Evolutionary conservation across 2,113 vertebrate species (phyloP).

Genomic region (Siniperca chuatsi): DNA sequence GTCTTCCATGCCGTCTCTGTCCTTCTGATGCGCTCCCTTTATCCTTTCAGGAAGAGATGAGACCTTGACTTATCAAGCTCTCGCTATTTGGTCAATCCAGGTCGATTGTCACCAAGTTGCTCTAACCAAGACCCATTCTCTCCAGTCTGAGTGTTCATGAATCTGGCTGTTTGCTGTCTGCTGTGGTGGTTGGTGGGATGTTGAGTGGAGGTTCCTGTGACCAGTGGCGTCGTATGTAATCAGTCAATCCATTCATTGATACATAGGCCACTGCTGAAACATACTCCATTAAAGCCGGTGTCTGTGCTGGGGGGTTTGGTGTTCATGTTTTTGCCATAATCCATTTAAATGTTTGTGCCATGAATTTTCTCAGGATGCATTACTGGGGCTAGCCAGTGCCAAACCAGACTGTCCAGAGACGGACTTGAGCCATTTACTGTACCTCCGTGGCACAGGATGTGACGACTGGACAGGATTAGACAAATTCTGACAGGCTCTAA

Average conservation of each 20-base stretch:
- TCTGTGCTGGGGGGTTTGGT: neutral
- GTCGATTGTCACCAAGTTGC: constrained; percentile 57
- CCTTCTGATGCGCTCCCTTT: constrained; percentile 53
- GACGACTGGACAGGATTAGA: constrained; percentile 23
- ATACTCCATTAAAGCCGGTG: neutral
- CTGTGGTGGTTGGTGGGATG: constrained; percentile 60
- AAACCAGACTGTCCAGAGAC: constrained; percentile 19
- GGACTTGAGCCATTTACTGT: constrained; percentile 4
- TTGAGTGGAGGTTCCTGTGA: constrained; percentile 71
- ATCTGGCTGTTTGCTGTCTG: constrained; percentile 50
- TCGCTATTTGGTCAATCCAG: constrained; percentile 69
- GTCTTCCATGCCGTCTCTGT: constrained; percentile 30
- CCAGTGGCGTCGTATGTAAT: constrained; percentile 50
- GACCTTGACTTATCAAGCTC: constrained; percentile 65
- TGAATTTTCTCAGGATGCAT: constrained; percentile 21
- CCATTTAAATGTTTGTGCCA: constrained; percentile 13
- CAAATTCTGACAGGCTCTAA: neutral
- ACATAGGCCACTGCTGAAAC: constrained; percentile 21
- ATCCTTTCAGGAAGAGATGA: constrained; percentile 67
- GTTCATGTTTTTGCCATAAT: constrained; percentile 8
- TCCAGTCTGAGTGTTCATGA: constrained; percentile 46
- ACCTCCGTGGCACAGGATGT: neutral
- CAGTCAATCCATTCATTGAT: constrained; percentile 26
- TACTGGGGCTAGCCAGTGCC: neutral
- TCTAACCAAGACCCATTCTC: constrained; percentile 65